Base-by-base conservation (phyloP, 1,140 invertebrate species). In the Melitaea cinxia region DNA sequence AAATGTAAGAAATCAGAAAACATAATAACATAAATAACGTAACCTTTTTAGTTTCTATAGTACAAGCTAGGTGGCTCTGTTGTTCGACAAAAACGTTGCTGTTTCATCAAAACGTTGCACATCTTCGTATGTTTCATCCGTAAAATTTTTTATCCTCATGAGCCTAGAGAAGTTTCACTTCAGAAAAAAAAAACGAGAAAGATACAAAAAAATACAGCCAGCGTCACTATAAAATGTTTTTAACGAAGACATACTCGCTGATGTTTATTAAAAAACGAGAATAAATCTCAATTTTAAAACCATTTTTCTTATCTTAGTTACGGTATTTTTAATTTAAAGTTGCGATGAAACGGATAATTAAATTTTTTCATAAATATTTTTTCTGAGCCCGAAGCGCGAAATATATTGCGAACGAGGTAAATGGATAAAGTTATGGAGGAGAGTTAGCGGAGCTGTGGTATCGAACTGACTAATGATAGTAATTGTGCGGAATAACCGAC, bases 271-370 rank as follows among this genome's bases (percentile, higher is more conserved):
- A 33, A 9, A 33, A 33, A 9, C 30, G 12, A 33, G 30, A 33
- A 33, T 33, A 33, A 33, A 33, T 33, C 30, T 4, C 15, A 17
- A 19, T 17, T 42, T 7, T n/a, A 17, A n/a, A 37, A 6, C 37
- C 37, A 14, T 42, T 42, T 15, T 17, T 17, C 37, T 42, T 14
- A 37, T 37, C 35, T 42, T 17, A 33, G 2, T 33, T 33, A 19
- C 17, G 17, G 37, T 42, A 42, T 42, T 55, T 55, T 55, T 55
- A 55, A 55, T 55, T 39, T 55, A 55, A 55, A 55, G 10, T 55
- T 55, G 53, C 53, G 37, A 57, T 45, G 54, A 45, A 39, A 39
- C n/a, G 15, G 33, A 56, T 57, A 42, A 57, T 57, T 57, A 57
- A 57, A 42, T 42, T 42, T 23, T 14, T 19, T 45, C 54, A 42